phyloP scores from a whole-genome alignment of 2,888 invertebrate genomes.

The Tiliacea citrago region DNA sequence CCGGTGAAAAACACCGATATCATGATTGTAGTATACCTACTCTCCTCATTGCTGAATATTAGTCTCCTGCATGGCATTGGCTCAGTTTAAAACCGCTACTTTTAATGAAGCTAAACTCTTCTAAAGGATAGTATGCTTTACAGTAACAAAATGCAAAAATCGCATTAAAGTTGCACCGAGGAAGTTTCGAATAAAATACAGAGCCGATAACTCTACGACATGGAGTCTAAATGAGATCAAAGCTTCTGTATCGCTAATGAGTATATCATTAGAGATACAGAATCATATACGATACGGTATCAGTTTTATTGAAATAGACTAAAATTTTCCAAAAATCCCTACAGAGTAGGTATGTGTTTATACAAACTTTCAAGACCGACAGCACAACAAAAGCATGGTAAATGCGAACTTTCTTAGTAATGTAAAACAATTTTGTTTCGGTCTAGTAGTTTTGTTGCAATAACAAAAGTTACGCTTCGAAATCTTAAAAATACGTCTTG shows the following conservation, averaged over 20 bases:
- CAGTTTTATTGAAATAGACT: background rate
- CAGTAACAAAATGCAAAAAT: background rate
- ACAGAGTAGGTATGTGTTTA: background rate
- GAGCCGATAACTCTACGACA: background rate
- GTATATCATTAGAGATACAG: too few relatives aligned
- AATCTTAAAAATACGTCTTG: constrained; percentile 34
- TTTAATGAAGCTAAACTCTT: background rate
- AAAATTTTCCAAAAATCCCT: background rate
- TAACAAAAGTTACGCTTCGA: constrained; percentile 39
- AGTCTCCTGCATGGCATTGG: too few relatives aligned
- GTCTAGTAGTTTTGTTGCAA: constrained; percentile 33
- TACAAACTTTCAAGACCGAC: constrained; percentile 16
- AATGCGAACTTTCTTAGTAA: constrained; percentile 27
- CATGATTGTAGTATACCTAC: background rate
- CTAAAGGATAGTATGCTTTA: background rate
- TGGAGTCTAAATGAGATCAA: background rate
- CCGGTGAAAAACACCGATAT: too few relatives aligned
- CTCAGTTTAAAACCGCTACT: too few relatives aligned
- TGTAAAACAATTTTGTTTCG: constrained; percentile 25
- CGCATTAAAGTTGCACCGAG: background rate
- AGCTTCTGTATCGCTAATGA: background rate
- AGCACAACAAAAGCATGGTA: constrained; percentile 8
- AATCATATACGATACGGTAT: too few relatives aligned
- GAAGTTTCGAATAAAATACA: constrained; percentile 11
- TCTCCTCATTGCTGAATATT: background rate